Evolutionary conservation across 2,797 vertebrate genomes (phyloP).

Genomic region (Apogon talboti): DNA sequence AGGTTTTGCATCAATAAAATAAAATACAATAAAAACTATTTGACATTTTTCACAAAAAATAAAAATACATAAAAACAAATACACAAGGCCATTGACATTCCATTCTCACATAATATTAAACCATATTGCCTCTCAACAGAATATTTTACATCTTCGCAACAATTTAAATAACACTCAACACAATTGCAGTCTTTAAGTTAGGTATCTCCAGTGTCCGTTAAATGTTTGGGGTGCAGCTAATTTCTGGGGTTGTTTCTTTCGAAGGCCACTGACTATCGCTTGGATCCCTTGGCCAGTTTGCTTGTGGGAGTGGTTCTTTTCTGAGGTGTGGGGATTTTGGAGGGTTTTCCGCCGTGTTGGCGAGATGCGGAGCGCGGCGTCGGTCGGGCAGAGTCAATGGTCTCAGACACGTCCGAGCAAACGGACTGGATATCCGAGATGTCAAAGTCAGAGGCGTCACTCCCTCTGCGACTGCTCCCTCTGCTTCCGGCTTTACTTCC

Average conservation of each 20-base stretch:
- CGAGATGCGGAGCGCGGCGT: constrained; percentile 88
- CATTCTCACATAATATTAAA: constrained; percentile 93
- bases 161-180: constrained; percentile 90
- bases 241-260: constrained; percentile 52
- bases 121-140: constrained; percentile 93
- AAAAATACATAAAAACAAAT: constrained; percentile 92
- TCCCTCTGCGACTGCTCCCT: constrained; percentile 95
- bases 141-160: constrained; percentile 96
- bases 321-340: constrained; percentile 97
- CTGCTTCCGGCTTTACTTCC: constrained; percentile 97
- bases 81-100: constrained; percentile 94
- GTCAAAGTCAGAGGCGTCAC: constrained; percentile 98
- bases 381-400: constrained; percentile 83
- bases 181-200: constrained; percentile 79
- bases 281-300: constrained; percentile 92
- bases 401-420: constrained; percentile 93
- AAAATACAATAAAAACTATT: constrained; percentile 78
- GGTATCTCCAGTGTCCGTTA: constrained; percentile 80
- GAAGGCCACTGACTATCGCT: constrained; percentile 91
- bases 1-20: constrained; percentile 87
- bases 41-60: constrained; percentile 94
- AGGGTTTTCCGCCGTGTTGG: constrained; percentile 89
- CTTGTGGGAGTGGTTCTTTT: constrained; percentile 88
- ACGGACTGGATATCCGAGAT: constrained; percentile 99
- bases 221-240: constrained; percentile 63